phyloP scores from a whole-genome alignment of 2,797 vertebrate species.

The Rachycentron canadum region DNA sequence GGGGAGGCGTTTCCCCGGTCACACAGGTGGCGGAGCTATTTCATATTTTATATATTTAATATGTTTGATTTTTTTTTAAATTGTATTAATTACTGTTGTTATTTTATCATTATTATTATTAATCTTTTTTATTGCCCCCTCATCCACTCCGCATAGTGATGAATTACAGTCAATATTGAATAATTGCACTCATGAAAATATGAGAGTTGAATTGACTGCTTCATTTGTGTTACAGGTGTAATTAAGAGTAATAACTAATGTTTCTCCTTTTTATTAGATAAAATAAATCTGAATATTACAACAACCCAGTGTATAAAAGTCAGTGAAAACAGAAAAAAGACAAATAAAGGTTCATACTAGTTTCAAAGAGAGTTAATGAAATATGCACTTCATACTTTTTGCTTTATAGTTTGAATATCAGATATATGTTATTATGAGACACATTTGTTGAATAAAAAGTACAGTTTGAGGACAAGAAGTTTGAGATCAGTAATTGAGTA shows the following conservation, averaged over 20 bases:
- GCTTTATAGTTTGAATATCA: background rate
- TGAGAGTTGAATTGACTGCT: background rate
- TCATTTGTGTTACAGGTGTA: background rate
- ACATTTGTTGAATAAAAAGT: background rate
- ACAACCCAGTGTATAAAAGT: background rate
- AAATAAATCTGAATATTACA: background rate
- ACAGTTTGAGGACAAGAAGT: background rate
- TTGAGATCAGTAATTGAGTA: background rate
- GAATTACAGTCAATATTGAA: background rate
- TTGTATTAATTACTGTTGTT: no score
- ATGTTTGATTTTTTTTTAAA: background rate
- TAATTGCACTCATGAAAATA: background rate
- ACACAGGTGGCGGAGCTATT: background rate
- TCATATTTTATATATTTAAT: no score
- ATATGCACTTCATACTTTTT: background rate
- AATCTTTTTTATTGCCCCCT: background rate
- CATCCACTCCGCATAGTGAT: background rate
- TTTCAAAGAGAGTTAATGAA: background rate
- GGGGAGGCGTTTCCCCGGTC: slow-evolving; percentile 5
- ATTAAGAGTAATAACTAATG: background rate
- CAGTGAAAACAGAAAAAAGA: background rate
- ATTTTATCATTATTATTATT: background rate
- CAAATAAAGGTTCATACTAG: background rate
- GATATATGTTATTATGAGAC: background rate
- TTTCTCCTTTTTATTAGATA: background rate